Evolutionary conservation across 2,113 vertebrate genomes (phyloP), one percentile per base, ranked within the genome.

Genomic region (Paramisgurnus dabryanus): DNA sequence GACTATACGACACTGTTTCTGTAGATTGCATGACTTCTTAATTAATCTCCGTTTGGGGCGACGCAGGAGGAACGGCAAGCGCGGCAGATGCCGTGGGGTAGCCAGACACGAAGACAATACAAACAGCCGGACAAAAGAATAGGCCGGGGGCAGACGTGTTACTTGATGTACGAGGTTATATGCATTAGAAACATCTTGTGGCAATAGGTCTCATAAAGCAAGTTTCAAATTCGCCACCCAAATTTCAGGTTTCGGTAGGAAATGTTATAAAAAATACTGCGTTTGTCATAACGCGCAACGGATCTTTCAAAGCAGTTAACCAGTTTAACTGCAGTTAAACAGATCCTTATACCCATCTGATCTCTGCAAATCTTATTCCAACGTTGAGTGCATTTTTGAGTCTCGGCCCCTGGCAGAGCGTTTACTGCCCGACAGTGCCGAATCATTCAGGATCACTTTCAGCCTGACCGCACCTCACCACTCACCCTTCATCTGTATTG

Each of bases 31-130:
- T 76, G 81, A 67, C 88, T 80, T 85, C 70, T 87, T 91, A 91
- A 91, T 89, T 90, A 90, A 89, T 87, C 70, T 41, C 87, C 87
- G 87, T 88, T 85, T 89, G 89, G 27, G 82, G 88, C 82, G 83
- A 86, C 84, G 85, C 61, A 18, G 81, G 81, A 82, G 85, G 68
- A 83, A 91, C 90, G 82, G 89, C 79, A 40, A 69, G 81, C 72
- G 75, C 85, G 88, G 87, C 90, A 91, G 91, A 93, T 91, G 89
- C 85, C 40, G 15, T 13, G 49, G 70, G 67, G 18, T 41, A 50
- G 81, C 85, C 83, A 90, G 86, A 87, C 75, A 43, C 83, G 86
- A 84, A 86, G 87, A 90, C 87, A 90, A 91, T 87, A 76, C 58
- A 67, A 75, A 45, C 60, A 22, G 49, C 70, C 61, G 72, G 85